Evolutionary conservation across 1,140 invertebrate genomes (phyloP), one percentile per base, ranked within the genome.

Genomic region (Eumaeus atala): DNA sequence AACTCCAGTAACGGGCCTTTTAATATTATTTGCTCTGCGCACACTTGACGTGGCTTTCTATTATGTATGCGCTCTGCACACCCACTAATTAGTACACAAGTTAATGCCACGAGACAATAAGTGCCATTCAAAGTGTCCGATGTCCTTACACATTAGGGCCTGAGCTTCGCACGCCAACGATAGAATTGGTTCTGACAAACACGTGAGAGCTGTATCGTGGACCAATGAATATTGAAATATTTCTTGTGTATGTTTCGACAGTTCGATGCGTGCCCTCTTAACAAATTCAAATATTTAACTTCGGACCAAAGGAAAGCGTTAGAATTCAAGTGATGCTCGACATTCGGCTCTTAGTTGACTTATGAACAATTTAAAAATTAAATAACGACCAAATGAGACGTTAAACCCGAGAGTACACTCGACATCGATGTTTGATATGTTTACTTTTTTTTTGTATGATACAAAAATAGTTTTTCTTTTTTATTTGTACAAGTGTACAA

Each of bases 61-160:
- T 84, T n/a, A n/a, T n/a, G n/a, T n/a, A 87, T 84, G 80, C 78
- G 74, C 81, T 81, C 74, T 78, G 75, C 68, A 74, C 81, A 77
- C 77, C 75, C 72, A 84, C 84, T 87, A 87, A 87, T 87, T 87
- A 82, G 80, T 87, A 84, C 75, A 84, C 81, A 86, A 76, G 70
- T 75, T 70, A 83, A 81, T 77, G 67, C 71, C 66, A 67, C 72
- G 66, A 82, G 73, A 79, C 77, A 82, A 79, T 80, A 68, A 72
- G 21, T 14, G 33, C 28, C 28, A 21, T 44, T 21, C 51, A 51
- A 38, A 51, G 68, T 74, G 62, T 77, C 68, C 63, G 70, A 72
- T 83, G 72, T 77, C 74, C 70, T 74, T 77, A 70, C 66, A 67
- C 52, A 68, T 59, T 59, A 58, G 67, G n/a, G n/a, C n/a, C 63